Conservation (phyloP, 2,888 invertebrate genomes). For the Pristionchus mayeri region DNA sequence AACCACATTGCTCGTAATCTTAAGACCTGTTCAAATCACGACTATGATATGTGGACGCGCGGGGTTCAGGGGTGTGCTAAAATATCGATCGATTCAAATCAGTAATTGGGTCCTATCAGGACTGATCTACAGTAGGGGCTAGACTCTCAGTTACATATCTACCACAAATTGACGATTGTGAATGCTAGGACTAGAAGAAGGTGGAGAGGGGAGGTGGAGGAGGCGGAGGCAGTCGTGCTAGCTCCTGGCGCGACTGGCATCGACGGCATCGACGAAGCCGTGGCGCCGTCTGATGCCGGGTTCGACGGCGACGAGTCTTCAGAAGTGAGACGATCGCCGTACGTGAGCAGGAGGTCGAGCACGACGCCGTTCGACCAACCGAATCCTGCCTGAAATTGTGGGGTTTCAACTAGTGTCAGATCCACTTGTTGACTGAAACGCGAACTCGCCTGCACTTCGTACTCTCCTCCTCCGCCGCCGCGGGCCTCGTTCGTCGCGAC, state of each 20-base stretch:
- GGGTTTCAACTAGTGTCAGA: neutral
- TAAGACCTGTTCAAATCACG: constrained; percentile 17
- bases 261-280: neutral
- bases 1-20: constrained; percentile 37
- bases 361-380: constrained; percentile 76
- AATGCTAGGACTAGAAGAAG: neutral
- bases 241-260: neutral
- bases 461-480: constrained; percentile 71
- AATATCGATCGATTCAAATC: too few species aligned
- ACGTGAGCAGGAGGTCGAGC: constrained; percentile 71
- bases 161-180: too few species aligned
- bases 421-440: too few species aligned
- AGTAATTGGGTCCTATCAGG: neutral
- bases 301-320: constrained; percentile 1
- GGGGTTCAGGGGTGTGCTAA: too few species aligned
- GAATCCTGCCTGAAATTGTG: constrained; percentile 68
- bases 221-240: neutral
- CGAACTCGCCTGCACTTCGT: constrained; percentile 68
- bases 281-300: neutral
- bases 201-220: neutral
- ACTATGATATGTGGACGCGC: neutral
- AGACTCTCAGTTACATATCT: too few species aligned
- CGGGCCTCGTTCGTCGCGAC: constrained; percentile 63
- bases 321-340: constrained; percentile 60
- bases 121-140: neutral